phyloP scores from a whole-genome alignment of 2,888 invertebrate genomes.

The Machimus atricapillus region DNA sequence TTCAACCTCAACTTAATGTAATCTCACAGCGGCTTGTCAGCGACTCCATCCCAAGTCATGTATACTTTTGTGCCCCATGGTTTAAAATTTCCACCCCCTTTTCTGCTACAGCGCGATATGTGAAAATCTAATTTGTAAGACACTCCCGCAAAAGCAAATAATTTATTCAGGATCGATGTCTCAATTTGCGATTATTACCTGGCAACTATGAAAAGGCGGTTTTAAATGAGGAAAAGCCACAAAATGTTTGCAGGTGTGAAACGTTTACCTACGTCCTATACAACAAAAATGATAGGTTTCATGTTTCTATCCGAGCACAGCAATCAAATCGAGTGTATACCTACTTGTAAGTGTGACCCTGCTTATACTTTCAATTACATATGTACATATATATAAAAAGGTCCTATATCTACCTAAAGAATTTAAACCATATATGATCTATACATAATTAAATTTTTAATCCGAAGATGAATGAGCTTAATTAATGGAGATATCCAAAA shows the following conservation, averaged over 20 bases:
- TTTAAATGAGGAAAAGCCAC: background rate
- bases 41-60: background rate
- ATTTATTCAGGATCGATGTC: background rate
- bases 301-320: background rate
- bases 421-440: too few species aligned
- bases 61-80: background rate
- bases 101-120: background rate
- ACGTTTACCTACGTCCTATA: background rate
- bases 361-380: background rate
- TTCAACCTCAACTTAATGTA: background rate
- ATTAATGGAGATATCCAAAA: too few species aligned
- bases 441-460: too few species aligned
- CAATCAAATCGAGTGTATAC: background rate
- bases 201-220: background rate
- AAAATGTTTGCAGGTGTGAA: background rate
- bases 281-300: background rate
- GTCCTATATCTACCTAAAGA: too few species aligned
- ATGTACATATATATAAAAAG: too few species aligned
- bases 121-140: background rate
- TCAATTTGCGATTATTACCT: background rate
- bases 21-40: background rate
- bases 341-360: background rate
- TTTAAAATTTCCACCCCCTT: background rate
- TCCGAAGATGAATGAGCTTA: too few species aligned
- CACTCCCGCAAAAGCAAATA: background rate